Evolutionary conservation across 92 coral and sea anemone genomes (phyloP), one percentile per base, ranked within the genome.

Genomic region (Plumapathes pennacea): DNA sequence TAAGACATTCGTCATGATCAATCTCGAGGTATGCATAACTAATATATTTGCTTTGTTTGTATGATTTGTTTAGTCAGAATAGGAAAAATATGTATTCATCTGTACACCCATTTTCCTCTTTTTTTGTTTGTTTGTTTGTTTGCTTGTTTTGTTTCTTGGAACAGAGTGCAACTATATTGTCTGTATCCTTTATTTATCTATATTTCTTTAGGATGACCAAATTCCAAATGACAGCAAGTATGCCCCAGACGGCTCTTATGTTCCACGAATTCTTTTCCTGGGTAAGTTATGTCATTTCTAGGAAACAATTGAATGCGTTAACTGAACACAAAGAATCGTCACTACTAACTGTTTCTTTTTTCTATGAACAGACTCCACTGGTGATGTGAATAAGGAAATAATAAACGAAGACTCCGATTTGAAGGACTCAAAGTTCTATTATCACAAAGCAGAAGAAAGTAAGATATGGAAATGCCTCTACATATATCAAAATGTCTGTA

Each of bases 231-330:
- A 84, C 31, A 70, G 77, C 1, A 50, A 70, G 46, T 94, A 81
- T 39, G 89, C 84, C 50, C 28, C 71, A 6, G 99, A 94, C 38
- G 99, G 99, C 5, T 34, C 86, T 7, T 94, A 94, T 40, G 99
- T 94, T 4, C 99, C 99, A 25, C 84, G 97, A 54, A 94, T 94
- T 48, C 51, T 94, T 8, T 94, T 94, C 69, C 46, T 94, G 18
- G 90, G 99, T 94, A 60, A 61, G 66, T 26, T 10, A 12, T 13
- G 9, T 1, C 5, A 55, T 2, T 33, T 2, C 13, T 55, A 27
- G 13, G 12, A 12, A 33, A 15, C 25, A 18, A 15, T 12, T 24
- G 27, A 17, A 15, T 47, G 15, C 22, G 23, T 14, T 14, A 11
- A 13, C 4, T 17, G 23, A 17, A 15, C 54, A 17, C 15, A 11